Base-by-base conservation (phyloP, 2,888 invertebrate species). In the Thereva nobilitata region DNA sequence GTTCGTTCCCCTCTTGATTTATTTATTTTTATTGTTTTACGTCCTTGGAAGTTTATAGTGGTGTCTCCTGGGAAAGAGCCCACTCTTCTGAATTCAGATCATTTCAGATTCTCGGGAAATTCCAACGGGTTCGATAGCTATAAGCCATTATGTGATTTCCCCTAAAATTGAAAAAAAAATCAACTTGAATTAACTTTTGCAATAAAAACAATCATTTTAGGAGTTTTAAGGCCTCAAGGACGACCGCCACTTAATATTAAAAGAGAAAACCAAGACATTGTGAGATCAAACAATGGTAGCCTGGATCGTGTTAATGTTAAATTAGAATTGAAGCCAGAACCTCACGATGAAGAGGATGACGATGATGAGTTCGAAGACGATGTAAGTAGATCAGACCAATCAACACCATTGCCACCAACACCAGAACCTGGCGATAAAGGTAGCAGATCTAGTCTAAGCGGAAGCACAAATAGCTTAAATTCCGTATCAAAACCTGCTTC, bases 401-500 rank as follows among this genome's bases (percentile, higher is more conserved):
- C 76, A 40, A 74, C 76, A 38, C 73, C 74, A 10, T 59, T 73
- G 23, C 72, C 72, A 61, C 10, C 52, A 44, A 70, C 70, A 10
- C 70, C 70, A 54, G 70, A 70, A 42, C 70, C 68, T 42, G 59
- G 64, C 12, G 65, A 64, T 23, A 64, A 23, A 45, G 68, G 67
- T 53, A 59, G 54, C 41, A 44, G 67, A 42, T 49, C 66, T 10
- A 53, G 23, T 23, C 23, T 59, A 45, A 37, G 47, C 10, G 55
- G 12, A 5, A 67, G 38, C 9, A 49, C 66, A 54, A 70, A 63
- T 67, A 38, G 64, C 37, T 38, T 67, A 64, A 37, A 75, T 74
- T 72, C 75, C 76, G 76, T 77, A 78, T 79, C 70, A 76, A 81
- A 77, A 82, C 78, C 73, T 78, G 77, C 70, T 76, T 75, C 45